Percentiles rank a stretch among this genome's conserved stretches.
phyloP scores from a whole-genome alignment of 2,113 vertebrate genomes.

The Syngnathus typhle region DNA sequence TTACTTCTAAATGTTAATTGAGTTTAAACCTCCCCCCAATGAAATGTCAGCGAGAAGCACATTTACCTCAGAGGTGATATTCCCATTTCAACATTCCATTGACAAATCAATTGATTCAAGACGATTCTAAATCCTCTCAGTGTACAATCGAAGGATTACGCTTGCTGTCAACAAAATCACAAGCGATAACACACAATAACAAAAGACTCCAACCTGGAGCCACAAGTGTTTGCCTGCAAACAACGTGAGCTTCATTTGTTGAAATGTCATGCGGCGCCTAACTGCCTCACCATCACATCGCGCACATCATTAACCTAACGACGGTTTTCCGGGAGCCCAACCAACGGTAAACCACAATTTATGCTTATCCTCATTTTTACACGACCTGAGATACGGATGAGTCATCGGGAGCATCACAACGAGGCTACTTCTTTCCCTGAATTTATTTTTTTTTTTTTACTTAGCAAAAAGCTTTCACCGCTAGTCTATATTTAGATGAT shows the following conservation, averaged over 20 bases:
- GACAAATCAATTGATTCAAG: background rate
- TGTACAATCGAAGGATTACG: background rate
- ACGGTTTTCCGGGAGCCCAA: background rate
- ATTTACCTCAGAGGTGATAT: slow-evolving; percentile 5
- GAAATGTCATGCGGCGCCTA: background rate
- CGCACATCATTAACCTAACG: slow-evolving; percentile 4
- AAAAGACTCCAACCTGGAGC: background rate
- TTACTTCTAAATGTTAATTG: slow-evolving; percentile 16
- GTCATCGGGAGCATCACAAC: background rate
- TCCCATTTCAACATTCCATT: background rate
- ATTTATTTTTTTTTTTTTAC: too few relatives aligned
- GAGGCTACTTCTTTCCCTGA: too few relatives aligned
- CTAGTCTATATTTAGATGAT: too few relatives aligned
- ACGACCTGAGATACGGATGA: background rate
- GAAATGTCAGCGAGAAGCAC: slow-evolving; percentile 16
- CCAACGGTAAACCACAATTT: background rate
- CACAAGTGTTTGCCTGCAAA: background rate
- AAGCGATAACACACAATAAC: background rate
- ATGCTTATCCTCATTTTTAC: background rate
- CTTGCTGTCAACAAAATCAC: background rate
- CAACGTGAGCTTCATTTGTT: background rate
- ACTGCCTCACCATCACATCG: background rate
- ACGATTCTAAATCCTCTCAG: background rate
- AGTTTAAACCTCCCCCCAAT: slow-evolving; percentile 5
- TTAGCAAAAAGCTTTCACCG: too few relatives aligned